Evolutionary conservation across 2,888 invertebrate species (phyloP).

Genomic region (Myopa testacea): DNA sequence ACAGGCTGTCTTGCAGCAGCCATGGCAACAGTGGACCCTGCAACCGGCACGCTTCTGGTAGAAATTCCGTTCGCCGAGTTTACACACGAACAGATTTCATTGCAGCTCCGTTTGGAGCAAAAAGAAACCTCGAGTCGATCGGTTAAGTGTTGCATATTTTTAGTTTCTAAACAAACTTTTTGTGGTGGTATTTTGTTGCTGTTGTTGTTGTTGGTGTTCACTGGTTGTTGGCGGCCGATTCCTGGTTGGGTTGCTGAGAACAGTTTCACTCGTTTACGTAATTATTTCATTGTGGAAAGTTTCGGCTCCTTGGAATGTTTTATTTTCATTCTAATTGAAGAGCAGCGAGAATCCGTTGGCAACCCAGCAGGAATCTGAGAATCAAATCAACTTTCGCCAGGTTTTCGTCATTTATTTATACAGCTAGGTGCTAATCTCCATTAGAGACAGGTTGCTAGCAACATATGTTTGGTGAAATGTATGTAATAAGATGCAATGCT

Average conservation of each 20-base stretch:
- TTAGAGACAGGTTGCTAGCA: background rate
- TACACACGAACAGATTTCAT: slow-evolving; percentile 19
- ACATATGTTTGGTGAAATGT: background rate
- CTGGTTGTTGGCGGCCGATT: background rate
- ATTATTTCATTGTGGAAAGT: slow-evolving; percentile 27
- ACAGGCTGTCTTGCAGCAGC: background rate
- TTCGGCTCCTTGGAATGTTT: background rate
- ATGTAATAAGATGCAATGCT: no score
- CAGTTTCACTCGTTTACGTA: slow-evolving; percentile 29
- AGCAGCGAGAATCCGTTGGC: background rate
- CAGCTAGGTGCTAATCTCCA: no score
- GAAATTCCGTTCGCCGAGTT: background rate
- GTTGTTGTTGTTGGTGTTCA: slow-evolving; percentile 3
- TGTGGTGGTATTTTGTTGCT: background rate
- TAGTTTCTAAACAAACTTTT: background rate
- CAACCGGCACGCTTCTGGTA: background rate
- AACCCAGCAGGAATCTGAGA: slow-evolving; percentile 3
- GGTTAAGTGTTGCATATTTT: slow-evolving; percentile 26
- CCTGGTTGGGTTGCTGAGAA: background rate
- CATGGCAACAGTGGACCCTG: background rate
- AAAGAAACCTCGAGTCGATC: slow-evolving; percentile 13
- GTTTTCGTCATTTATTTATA: no score
- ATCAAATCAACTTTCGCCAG: background rate
- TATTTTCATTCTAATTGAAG: slow-evolving; percentile 19
- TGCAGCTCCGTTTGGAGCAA: slow-evolving; percentile 20